Percentiles rank a stretch among this genome's conserved stretches.
Evolutionary conservation across 2,113 vertebrate genomes (phyloP).

Genomic region (Notechis scutatus): DNA sequence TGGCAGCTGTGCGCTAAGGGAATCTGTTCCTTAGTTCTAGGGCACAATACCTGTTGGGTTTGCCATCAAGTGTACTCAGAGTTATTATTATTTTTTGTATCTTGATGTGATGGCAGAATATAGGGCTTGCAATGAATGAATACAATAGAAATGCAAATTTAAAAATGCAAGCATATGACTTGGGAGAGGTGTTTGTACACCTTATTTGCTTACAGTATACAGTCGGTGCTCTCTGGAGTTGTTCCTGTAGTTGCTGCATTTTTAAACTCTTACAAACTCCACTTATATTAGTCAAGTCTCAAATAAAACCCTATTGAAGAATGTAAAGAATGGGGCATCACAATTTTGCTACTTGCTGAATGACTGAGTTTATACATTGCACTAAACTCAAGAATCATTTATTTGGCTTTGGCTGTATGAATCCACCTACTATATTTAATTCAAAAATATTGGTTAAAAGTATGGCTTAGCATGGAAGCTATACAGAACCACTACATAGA

Average conservation of each 20-base stretch:
- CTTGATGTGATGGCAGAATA: not conserved
- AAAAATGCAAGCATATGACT: not conserved
- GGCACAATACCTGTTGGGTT: not conserved
- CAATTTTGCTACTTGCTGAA: not conserved
- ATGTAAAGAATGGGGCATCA: not conserved
- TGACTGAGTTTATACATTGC: not conserved
- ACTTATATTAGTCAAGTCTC: not conserved
- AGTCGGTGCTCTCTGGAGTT: not conserved
- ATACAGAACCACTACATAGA: not conserved
- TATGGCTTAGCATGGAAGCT: not conserved
- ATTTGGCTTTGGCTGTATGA: not conserved
- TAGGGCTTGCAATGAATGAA: not conserved
- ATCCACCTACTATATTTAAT: not conserved
- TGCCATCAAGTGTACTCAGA: not conserved
- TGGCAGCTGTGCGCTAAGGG: not conserved
- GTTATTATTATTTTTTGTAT: not conserved
- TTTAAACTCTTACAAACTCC: not conserved
- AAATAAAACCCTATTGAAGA: not conserved
- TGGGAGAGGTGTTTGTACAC: not conserved
- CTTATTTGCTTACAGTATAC: not conserved
- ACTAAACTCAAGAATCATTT: not conserved
- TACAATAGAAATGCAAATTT: not conserved
- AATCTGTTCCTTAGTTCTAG: not conserved
- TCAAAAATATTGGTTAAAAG: not conserved
- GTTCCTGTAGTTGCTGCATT: not conserved